Base-by-base conservation (phyloP, 2,113 vertebrate species). In the Salminus brasiliensis region DNA sequence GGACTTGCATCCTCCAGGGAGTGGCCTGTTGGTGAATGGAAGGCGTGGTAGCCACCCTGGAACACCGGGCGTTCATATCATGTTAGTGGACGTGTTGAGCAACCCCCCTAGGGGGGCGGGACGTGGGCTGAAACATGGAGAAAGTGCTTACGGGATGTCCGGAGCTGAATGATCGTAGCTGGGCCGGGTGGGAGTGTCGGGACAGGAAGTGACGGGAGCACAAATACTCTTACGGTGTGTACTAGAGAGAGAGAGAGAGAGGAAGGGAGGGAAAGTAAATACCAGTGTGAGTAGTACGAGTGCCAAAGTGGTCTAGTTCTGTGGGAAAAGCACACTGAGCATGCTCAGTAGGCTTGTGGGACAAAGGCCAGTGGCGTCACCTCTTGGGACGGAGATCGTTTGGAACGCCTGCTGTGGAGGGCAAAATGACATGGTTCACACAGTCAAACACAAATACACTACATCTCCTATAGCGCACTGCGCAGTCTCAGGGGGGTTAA, bases 321-420 rank as follows among this genome's bases (percentile, higher is more conserved):
- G 92, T 88, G 89, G 92, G 91, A 95, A 94, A 93, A 80, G 11
- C 2, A 18, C 73, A 83, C 43, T 59, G 87, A 88, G 87, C 87
- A 90, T 73, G 78, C 91, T 88, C 91, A n/a, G 76, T 91, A 91
- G 90, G 85, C 68, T 84, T 88, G 85, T 84, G 89, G 85, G 87
- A 87, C 85, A 34, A 75, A 80, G 59, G 83, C 76, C 83, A 86
- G 32, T 74, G 18, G 85, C 60, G 77, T 88, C 84, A 81, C 86
- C 87, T 87, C 86, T 18, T 34, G 78, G 87, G 81, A 87, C 34
- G 76, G 83, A 87, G 86, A 77, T 89, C 41, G 9, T 47, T 81
- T 62, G 32, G 72, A 82, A 43, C 71, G 76, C 85, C 75, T 75
- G 82, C 85, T 88, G 79, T 60, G 82, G 39, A 74, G 34, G 68